Evolutionary conservation across 2,797 vertebrate genomes (phyloP), one percentile per base, ranked within the genome.

Genomic region (Clarias laeviceps): DNA sequence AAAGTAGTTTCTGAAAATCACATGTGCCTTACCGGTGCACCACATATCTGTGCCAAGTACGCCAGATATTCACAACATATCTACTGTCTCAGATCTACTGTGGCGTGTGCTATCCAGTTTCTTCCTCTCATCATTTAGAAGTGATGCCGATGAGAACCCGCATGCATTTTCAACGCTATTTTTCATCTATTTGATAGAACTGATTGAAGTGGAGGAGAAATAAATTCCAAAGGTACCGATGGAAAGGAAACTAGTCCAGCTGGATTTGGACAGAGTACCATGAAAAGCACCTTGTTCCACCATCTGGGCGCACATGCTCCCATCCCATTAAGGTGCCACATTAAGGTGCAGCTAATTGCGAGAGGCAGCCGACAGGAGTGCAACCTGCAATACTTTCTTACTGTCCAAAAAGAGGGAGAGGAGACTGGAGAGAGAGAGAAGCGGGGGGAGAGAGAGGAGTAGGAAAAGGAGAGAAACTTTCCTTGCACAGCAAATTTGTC

Each of bases 281-380:
- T 82, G 61, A 93, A 93, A 94, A 90, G 74, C 92, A 94, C 94
- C 93, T 95, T 94, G 93, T 94, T 93, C 88, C 93, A 90, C 94
- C 94, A 95, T 95, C 94, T 95, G 94, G 93, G 87, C 90, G 86
- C 85, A 89, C 90, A 89, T 90, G 87, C 84, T 84, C 88, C 89
- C 90, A 88, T 91, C 92, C 93, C 92, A 94, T 95, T 94, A 94
- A 92, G 90, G 91, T 20, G 57, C 89, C 91, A 93, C 91, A 94
- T 93, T 93, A 93, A 94, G 93, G 94, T 92, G 92, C 91, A 91
- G 93, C 92, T 93, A 94, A 94, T 94, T 93, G 92, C 92, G 88
- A 92, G 91, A 92, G 76, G 89, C 91, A 91, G 90, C 88, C 88
- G 90, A 93, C 91, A 92, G 91, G 88, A 93, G 91, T 87, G 68